A percentile compares a stretch with the other conserved stretches of the same genome.
Conservation (phyloP, 2,113 vertebrate species). For the Phyllopteryx taeniolatus region DNA sequence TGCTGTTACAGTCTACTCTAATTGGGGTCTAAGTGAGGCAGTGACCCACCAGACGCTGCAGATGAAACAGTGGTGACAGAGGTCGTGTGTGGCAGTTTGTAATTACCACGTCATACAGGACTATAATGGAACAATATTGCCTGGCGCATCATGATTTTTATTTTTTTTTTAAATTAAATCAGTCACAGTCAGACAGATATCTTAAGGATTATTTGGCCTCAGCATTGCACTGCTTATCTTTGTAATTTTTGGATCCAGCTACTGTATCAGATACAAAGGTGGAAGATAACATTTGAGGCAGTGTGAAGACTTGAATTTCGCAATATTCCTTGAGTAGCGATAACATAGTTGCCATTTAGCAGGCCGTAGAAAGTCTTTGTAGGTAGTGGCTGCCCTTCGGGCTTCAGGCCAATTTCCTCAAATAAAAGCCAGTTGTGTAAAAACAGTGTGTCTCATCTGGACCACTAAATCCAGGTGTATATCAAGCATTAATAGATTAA, state of each 20-base stretch:
- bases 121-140: neutral
- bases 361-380: neutral
- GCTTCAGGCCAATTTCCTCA: constrained; percentile 19
- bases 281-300: neutral
- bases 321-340: neutral
- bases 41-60: neutral
- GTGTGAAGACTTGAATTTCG: neutral
- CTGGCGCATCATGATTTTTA: neutral
- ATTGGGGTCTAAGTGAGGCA: too few relatives aligned
- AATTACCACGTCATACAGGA: too few relatives aligned
- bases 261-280: neutral
- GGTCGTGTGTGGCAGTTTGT: neutral
- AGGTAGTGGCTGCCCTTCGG: neutral
- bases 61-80: neutral
- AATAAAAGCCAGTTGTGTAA: constrained; percentile 25
- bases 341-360: neutral
- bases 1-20: too few relatives aligned
- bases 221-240: neutral
- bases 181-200: neutral
- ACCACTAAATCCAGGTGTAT: constrained; percentile 19
- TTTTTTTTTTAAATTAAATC: neutral
- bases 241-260: neutral
- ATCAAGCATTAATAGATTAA: constrained; percentile 54
- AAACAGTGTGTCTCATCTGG: constrained; percentile 20
- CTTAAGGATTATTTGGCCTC: neutral